Evolutionary conservation across 2,888 invertebrate species (phyloP), one percentile per base, ranked within the genome.

Genomic region (Chymomyza fuscimana): DNA sequence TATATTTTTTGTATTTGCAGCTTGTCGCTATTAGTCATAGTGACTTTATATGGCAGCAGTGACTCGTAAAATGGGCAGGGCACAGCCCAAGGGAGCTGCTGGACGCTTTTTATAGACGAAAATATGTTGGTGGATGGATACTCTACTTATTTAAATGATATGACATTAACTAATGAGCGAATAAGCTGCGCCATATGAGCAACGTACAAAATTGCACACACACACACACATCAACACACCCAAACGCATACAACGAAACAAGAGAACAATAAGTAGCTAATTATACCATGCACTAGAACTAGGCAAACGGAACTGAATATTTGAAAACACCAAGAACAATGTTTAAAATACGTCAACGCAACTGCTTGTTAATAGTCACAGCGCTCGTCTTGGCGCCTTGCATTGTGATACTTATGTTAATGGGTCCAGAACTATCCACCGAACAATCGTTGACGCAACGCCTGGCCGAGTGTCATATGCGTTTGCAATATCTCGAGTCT

Each of bases 401-500:
- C 90, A 93, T 93, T 82, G 91, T 93, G 70, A 82, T 90, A 73
- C 67, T 90, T 66, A 82, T 90, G 84, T 75, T 90, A 63, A 87
- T 90, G 89, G 90, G 90, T 93, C 88, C 93, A 93, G 95, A 94
- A 91, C 90, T 95, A 84, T 93, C 93, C 77, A 93, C 94, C 74
- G 95, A 95, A 89, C 94, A 94, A 77, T 92, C 94, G 77, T 92
- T 96, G 86, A 94, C 95, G 74, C 94, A 95, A 89, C 93, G 95
- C 62, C 92, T 96, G 78, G 95, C 96, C 5, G 96, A 96, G 83
- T 93, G 96, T 82, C 95, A 96, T 87, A 95, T 95, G 70, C 95
- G 96, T 73, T 92, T 97, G 59, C 95, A 96, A 88, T 96, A 96
- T 89, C 92, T 97, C 58, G 96, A 97, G 89, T 94, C 95, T 19